A percentile compares a stretch with the other conserved stretches of the same genome.
These are phyloP conservation scores for Tor tambroides DNA, from an alignment of 2,113 vertebrate species.

Conservation along the genomic window DNA sequence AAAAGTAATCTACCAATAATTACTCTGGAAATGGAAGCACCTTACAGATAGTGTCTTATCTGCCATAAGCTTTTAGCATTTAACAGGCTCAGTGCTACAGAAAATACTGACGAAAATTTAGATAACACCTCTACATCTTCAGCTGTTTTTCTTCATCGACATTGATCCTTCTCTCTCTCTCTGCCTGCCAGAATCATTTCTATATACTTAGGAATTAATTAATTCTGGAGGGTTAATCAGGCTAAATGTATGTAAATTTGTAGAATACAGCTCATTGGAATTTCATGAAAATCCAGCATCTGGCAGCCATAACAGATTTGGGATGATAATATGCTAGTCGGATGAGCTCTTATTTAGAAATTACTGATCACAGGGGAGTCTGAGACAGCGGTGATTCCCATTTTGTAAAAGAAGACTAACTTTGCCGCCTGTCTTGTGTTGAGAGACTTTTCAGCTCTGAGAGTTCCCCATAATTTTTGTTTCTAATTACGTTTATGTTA, in stretches of 20 bases:
- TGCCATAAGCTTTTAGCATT: neutral
- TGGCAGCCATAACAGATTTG: conserved; percentile 49
- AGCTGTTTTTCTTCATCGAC: neutral
- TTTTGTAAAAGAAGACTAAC: neutral
- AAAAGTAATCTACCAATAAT: neutral
- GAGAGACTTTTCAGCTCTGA: neutral
- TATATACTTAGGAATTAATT: conserved; percentile 55
- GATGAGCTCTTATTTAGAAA: conserved; percentile 48
- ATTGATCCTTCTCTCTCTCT: neutral
- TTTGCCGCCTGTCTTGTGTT: neutral
- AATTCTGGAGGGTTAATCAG: conserved; percentile 58
- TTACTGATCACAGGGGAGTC: conserved; percentile 9
- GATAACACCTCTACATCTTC: neutral
- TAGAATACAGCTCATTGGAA: conserved; percentile 53
- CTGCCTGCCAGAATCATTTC: conserved; percentile 7
- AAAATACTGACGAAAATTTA: neutral
- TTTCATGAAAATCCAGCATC: conserved; percentile 50
- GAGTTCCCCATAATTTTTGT: neutral
- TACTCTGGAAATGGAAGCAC: neutral
- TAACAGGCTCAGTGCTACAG: neutral
- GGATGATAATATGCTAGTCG: conserved; percentile 41
- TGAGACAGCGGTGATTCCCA: neutral
- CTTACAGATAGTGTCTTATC: neutral
- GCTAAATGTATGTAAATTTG: conserved; percentile 57
- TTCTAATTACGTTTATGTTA: too few species aligned